Evolutionary conservation across 2,888 invertebrate species (phyloP).

Genomic region (Odontothrips loti): DNA sequence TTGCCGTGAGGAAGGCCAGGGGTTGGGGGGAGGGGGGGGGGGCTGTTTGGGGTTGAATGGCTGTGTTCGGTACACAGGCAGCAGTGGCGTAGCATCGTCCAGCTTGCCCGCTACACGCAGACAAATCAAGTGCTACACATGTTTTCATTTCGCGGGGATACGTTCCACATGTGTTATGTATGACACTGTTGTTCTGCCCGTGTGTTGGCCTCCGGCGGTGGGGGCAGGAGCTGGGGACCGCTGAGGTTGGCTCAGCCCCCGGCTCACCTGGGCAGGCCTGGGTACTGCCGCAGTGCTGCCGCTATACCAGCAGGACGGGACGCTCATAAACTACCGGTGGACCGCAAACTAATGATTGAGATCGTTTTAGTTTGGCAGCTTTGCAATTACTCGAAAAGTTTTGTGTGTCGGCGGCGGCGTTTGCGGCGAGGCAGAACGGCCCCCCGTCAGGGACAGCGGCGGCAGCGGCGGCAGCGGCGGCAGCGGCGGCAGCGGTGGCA

Average conservation of each 20-base stretch:
- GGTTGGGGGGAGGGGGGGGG: slow-evolving; percentile 10
- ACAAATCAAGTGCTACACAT: too few relatives aligned
- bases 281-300: too few relatives aligned
- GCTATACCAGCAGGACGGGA: too few relatives aligned
- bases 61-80: background rate
- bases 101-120: too few relatives aligned
- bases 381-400: slow-evolving; percentile 22
- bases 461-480: background rate
- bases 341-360: slow-evolving; percentile 16
- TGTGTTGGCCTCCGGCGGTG: too few relatives aligned
- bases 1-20: background rate
- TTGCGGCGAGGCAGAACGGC: background rate
- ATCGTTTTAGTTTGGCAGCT: slow-evolving; percentile 22
- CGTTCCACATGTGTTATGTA: too few relatives aligned
- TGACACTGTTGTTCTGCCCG: too few relatives aligned
- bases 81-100: slow-evolving; percentile 12
- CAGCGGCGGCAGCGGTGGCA: background rate
- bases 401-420: background rate
- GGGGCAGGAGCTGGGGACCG: too few relatives aligned
- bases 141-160: too few relatives aligned
- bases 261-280: too few relatives aligned
- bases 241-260: too few relatives aligned
- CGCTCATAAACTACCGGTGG: slow-evolving; percentile 9
- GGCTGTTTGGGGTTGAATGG: slow-evolving; percentile 25
- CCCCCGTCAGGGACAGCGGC: background rate